Evolutionary conservation across 2,888 invertebrate genomes (phyloP).

Genomic region (Parascotia fuliginaria): DNA sequence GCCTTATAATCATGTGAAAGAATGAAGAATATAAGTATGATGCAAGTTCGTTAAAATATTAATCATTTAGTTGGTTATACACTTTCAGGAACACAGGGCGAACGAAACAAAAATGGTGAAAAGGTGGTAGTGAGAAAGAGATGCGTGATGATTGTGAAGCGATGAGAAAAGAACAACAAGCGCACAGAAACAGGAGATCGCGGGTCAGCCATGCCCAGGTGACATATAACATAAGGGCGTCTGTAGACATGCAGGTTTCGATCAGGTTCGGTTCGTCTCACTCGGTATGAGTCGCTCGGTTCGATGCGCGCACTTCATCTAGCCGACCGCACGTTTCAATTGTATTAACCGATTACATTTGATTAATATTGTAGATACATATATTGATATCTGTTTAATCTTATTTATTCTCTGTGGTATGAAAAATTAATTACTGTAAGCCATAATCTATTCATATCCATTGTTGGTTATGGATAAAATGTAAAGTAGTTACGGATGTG

Average conservation of each 20-base stretch:
- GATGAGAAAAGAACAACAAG: conserved; percentile 82
- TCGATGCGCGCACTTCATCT: background rate
- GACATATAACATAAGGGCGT: conserved; percentile 50
- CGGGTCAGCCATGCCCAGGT: conserved; percentile 81
- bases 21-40: background rate
- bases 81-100: conserved; percentile 10
- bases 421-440: too few species aligned
- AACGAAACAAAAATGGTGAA: conserved; percentile 15
- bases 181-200: conserved; percentile 81
- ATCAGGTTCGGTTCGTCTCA: conserved; percentile 4
- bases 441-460: too few species aligned
- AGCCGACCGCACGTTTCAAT: background rate
- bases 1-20: background rate
- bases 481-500: too few species aligned
- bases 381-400: too few species aligned
- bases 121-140: conserved; percentile 17
- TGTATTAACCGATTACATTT: background rate
- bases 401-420: too few species aligned
- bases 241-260: conserved; percentile 13
- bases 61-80: conserved; percentile 15
- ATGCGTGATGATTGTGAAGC: conserved; percentile 54
- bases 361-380: too few species aligned
- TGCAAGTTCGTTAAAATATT: background rate
- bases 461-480: too few species aligned
- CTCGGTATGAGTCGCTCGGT: background rate